phyloP scores from a whole-genome alignment of 2,113 vertebrate species.

The Ophiodon elongatus region DNA sequence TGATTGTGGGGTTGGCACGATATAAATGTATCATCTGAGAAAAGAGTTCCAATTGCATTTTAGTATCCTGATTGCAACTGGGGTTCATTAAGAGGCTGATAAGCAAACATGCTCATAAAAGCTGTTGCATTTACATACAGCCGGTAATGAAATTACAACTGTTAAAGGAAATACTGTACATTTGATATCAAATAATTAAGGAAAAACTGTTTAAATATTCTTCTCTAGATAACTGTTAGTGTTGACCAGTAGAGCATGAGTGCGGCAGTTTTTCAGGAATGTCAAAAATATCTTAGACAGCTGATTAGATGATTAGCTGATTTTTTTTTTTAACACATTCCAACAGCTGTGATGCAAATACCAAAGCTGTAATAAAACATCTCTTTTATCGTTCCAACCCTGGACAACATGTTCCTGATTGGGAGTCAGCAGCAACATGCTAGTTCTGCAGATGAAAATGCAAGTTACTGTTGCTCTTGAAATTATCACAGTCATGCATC shows the following conservation, averaged over 20 bases:
- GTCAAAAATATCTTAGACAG: background rate
- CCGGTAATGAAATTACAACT: background rate
- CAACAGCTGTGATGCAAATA: background rate
- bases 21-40: constrained; percentile 14
- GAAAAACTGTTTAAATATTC: background rate
- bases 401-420: constrained; percentile 20
- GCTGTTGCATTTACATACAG: background rate
- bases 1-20: constrained; percentile 71
- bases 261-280: background rate
- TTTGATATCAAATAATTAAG: background rate
- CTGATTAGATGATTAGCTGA: background rate
- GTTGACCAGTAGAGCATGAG: background rate
- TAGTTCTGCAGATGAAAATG: constrained; percentile 63
- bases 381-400: constrained; percentile 77
- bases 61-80: background rate
- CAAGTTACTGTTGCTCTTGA: constrained; percentile 56
- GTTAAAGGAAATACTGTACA: background rate
- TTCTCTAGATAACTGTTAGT: background rate
- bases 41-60: constrained; percentile 14
- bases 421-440: constrained; percentile 65
- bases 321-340: background rate
- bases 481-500: constrained; percentile 66
- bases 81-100: background rate
- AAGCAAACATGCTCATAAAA: background rate
- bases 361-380: background rate